A percentile compares a stretch with the other conserved stretches of the same genome.
Conservation (phyloP, 2,113 vertebrate genomes). For the Centropristis striata region DNA sequence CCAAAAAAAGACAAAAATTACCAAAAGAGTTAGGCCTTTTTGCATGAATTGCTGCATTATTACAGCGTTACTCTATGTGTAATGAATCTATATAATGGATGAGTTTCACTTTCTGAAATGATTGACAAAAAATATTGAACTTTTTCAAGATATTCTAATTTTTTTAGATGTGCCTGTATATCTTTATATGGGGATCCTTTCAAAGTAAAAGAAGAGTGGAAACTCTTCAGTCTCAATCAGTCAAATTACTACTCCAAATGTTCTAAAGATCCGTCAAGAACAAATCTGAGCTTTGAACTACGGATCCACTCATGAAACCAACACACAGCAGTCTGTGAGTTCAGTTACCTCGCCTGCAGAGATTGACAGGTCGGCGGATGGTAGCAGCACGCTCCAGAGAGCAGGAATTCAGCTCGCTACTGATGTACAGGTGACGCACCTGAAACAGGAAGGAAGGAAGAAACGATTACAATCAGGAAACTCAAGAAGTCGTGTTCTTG, state of each 20-base stretch:
- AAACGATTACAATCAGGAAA: not conserved
- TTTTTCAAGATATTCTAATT: no score
- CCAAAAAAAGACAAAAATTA: no score
- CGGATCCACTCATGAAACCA: not conserved
- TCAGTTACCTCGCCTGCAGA: slow-evolving; percentile 87
- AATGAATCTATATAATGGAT: no score
- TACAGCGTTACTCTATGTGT: no score
- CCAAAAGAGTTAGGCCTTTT: no score
- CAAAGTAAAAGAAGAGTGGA: not conserved
- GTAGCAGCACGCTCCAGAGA: slow-evolving; percentile 90
- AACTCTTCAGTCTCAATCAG: not conserved
- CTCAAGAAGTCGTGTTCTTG: not conserved
- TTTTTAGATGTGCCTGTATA: no score
- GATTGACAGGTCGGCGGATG: slow-evolving; percentile 90
- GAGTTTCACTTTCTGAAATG: no score
- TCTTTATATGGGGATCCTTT: not conserved
- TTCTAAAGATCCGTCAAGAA: slow-evolving; percentile 2
- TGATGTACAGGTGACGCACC: slow-evolving; percentile 94
- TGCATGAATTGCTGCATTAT: no score
- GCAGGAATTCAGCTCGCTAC: slow-evolving; percentile 88
- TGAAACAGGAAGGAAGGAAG: slow-evolving; percentile 57
- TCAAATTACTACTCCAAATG: not conserved
- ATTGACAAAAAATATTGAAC: no score
- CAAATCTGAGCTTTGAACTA: not conserved
- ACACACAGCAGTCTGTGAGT: not conserved